Evolutionary conservation across 1,140 invertebrate species (phyloP), one percentile per base, ranked within the genome.

Genomic region (Orius insidiosus): DNA sequence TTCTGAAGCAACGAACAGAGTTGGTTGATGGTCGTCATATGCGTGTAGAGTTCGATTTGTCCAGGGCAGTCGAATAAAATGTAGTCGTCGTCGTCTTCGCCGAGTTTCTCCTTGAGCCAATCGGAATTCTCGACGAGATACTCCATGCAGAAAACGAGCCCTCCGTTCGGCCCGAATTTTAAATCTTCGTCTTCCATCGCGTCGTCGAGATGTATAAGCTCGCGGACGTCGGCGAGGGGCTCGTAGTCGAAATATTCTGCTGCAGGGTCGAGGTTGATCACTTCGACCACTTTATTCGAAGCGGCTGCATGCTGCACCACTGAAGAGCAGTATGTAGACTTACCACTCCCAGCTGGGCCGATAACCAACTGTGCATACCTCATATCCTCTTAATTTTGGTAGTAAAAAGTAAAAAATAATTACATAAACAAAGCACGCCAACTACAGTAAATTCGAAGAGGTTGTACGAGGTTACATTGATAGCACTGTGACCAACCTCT

Each of bases 61-160:
- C 95, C 94, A 8, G 95, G 94, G 63, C 93, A 97, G 67, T 98
- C 95, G 62, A 99, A 97, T n/a, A 99, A 65, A 43, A 97, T 78
- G 59, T 98, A 98, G 65, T 98, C 94, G 53, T 85, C 78, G 50
- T 86, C 80, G 18, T 64, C 60, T 9, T 72, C 70, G 9, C 74
- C 77, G 9, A 95, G 61, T 58, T 87, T 75, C 41, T 92, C 84
- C 55, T 83, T 73, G 5, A 98, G 61, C 92, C 92, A 98, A 18
- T 87, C 79, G 53, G 78, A 68, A 64, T 98, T 94, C 60, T 93
- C 78, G 39, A 92, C 59, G 4, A 98, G 67, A 57, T 90, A 96
- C 59, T 98, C 89, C 68, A 98, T 81, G 64, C 94, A 98, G 65
- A 90, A 98, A 1, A 98, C 71, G 1, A 99, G 73, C 2, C 87